A percentile compares a stretch with the other conserved stretches of the same genome.
Conservation (phyloP, 2,113 vertebrate genomes). For the Pomatostomus ruficeps region DNA sequence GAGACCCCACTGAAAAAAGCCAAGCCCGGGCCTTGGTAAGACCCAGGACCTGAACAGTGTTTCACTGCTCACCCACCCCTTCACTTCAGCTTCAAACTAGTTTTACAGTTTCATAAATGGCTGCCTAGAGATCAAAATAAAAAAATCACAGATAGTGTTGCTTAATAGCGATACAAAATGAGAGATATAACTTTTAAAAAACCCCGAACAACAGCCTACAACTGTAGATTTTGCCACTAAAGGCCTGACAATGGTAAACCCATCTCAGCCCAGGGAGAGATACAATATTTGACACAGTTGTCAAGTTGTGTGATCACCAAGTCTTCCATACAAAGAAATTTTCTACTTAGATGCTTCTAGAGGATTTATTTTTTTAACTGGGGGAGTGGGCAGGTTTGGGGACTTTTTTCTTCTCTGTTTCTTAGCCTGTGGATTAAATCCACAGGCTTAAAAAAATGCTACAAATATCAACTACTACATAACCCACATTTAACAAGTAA, state of each 20-base stretch:
- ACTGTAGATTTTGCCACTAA: neutral
- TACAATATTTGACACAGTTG: neutral
- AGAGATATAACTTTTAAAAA: neutral
- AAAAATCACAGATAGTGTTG: neutral
- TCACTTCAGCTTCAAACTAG: neutral
- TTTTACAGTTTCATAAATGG: neutral
- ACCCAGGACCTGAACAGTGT: neutral
- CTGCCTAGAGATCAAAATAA: neutral
- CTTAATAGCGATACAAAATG: neutral
- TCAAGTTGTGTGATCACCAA: neutral
- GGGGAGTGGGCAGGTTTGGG: rapidly evolving
- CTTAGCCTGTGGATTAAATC: neutral
- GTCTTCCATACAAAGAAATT: neutral
- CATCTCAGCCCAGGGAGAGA: neutral
- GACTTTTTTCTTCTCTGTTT: neutral
- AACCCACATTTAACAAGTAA: neutral
- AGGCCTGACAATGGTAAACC: neutral
- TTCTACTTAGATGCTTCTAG: neutral
- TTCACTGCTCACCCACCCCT: neutral
- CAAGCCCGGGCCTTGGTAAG: neutral
- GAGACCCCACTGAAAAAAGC: neutral
- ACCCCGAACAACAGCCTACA: neutral
- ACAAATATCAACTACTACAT: neutral
- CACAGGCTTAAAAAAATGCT: neutral
- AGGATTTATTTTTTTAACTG: neutral